A percentile compares a stretch with the other conserved stretches of the same genome.
phyloP scores from a whole-genome alignment of 2,797 vertebrate genomes.

The Threskiornis aethiopicus region DNA sequence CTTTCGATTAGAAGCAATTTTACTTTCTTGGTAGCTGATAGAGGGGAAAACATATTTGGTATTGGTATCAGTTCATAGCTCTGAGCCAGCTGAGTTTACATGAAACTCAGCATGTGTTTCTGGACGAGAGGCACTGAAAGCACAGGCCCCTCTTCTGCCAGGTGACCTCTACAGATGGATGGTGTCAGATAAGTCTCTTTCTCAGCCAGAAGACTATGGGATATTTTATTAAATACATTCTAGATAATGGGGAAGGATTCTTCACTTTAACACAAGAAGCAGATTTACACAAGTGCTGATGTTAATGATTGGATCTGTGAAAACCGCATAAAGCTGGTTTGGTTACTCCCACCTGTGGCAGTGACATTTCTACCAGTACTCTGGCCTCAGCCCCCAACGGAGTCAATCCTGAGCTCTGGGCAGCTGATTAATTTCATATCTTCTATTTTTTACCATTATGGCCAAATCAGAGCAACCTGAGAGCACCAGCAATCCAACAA shows the following conservation, averaged over 20 bases:
- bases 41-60: background rate
- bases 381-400: background rate
- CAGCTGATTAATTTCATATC: background rate
- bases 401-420: background rate
- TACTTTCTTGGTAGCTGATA: background rate
- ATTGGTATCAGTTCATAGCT: background rate
- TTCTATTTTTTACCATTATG: background rate
- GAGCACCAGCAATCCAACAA: background rate
- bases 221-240: background rate
- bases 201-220: background rate
- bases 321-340: background rate
- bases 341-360: background rate
- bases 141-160: background rate
- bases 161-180: background rate
- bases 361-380: background rate
- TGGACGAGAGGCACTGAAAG: background rate
- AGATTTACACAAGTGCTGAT: background rate
- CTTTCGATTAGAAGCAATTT: background rate
- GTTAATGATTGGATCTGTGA: background rate
- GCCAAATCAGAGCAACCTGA: background rate
- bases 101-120: background rate
- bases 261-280: background rate
- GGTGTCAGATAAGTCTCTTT: background rate
- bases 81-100: background rate
- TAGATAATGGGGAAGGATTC: background rate